Evolutionary conservation across 2,113 vertebrate species (phyloP).

Genomic region (Strix uralensis): DNA sequence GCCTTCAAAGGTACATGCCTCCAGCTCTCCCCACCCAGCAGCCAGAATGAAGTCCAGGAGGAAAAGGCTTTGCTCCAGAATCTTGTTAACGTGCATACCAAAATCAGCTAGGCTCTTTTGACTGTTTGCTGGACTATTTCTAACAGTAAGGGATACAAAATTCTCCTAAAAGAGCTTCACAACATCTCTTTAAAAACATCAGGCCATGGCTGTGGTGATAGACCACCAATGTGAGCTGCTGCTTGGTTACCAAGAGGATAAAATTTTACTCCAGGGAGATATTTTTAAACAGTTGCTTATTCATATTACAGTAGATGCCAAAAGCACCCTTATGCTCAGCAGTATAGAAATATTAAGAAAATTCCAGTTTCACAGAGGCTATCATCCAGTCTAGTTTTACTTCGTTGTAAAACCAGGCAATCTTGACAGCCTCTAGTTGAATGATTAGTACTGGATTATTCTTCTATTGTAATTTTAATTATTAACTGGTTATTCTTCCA

Average conservation of each 20-base stretch:
- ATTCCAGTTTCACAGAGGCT: background rate
- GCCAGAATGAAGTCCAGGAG: background rate
- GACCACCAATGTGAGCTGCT: slow-evolving; percentile 30
- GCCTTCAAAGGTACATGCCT: background rate
- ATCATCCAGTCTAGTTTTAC: background rate
- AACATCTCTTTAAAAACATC: background rate
- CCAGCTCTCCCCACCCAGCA: background rate
- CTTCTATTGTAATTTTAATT: background rate
- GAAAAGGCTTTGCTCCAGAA: background rate
- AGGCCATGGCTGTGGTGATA: slow-evolving; percentile 11
- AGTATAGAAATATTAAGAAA: background rate
- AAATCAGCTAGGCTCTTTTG: background rate
- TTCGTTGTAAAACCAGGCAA: background rate
- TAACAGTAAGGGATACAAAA: background rate
- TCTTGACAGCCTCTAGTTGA: background rate
- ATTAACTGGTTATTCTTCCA: background rate
- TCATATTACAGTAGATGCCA: slow-evolving; percentile 23
- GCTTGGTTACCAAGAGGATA: slow-evolving; percentile 47
- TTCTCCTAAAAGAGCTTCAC: background rate
- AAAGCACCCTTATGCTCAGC: slow-evolving; percentile 23
- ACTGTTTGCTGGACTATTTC: background rate
- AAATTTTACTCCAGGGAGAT: slow-evolving; percentile 25
- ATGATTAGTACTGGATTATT: background rate
- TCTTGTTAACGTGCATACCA: background rate
- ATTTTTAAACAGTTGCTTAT: slow-evolving; percentile 59